Percentiles rank a stretch among this genome's conserved stretches.
Conservation (phyloP, 2,888 invertebrate species). For the Sminthurinus aureus region DNA sequence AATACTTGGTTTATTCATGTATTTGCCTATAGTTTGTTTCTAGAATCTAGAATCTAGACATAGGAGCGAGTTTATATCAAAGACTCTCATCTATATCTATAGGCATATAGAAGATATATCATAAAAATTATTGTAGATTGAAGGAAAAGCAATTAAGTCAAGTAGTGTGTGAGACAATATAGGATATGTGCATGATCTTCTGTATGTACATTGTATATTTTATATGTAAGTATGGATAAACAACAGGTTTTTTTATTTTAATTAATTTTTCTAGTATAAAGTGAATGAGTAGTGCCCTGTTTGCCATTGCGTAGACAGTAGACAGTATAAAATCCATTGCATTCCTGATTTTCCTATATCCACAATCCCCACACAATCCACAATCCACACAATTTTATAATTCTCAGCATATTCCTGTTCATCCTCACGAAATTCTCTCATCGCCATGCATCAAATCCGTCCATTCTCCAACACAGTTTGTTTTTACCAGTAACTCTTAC, state of each 20-base stretch:
- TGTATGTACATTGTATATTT: not conserved
- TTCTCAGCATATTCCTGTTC: not conserved
- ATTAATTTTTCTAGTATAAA: constrained; percentile 24
- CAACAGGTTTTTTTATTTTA: constrained; percentile 24
- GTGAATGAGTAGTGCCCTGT: constrained; percentile 17
- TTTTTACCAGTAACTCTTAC: not conserved
- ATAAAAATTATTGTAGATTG: not conserved
- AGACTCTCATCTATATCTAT: not conserved
- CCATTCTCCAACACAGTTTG: not conserved
- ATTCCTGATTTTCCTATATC: not conserved
- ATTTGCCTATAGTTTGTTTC: too few species aligned
- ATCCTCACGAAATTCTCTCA: constrained; percentile 12
- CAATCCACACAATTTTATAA: not conserved
- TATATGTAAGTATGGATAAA: constrained; percentile 8
- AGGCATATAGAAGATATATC: not conserved
- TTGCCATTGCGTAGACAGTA: not conserved
- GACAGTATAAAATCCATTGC: not conserved
- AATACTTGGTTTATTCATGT: too few species aligned
- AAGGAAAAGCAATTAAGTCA: constrained; percentile 56
- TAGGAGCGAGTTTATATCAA: constrained; percentile 1
- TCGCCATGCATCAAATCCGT: constrained; percentile 12
- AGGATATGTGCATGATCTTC: not conserved
- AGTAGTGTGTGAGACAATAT: not conserved
- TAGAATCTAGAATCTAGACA: too few species aligned
- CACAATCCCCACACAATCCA: constrained; percentile 4